A percentile compares a stretch with the other conserved stretches of the same genome.
Conservation (phyloP, 2,888 invertebrate species). For the Pyrocoelia pectoralis region DNA sequence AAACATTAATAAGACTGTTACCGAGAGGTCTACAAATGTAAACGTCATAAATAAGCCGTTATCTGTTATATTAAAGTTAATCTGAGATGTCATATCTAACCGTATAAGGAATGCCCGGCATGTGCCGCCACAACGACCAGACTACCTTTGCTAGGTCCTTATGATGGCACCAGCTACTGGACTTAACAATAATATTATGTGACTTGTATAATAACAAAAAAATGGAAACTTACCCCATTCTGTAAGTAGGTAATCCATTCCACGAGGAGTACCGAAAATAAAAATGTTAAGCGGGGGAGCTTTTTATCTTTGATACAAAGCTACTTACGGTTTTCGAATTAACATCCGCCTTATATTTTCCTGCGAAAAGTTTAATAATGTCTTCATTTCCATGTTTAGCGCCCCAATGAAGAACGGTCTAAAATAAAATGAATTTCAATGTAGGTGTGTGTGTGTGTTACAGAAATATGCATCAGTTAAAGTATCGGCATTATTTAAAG, state of each 20-base stretch:
- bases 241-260: slow-evolving; percentile 46
- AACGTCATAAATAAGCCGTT: slow-evolving; percentile 57
- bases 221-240: slow-evolving; percentile 67
- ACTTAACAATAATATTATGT: slow-evolving; percentile 38
- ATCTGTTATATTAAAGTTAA: slow-evolving; percentile 55
- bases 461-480: too few relatives aligned
- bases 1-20: slow-evolving; percentile 47
- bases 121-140: slow-evolving; percentile 47
- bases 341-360: slow-evolving; percentile 83
- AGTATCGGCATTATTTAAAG: background rate
- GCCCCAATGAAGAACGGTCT: slow-evolving; percentile 97
- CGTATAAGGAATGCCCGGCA: slow-evolving; percentile 53
- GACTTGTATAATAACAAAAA: slow-evolving; percentile 32
- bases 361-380: slow-evolving; percentile 90
- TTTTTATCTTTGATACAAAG: too few relatives aligned
- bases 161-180: slow-evolving; percentile 40
- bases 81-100: slow-evolving; percentile 55
- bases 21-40: slow-evolving; percentile 46
- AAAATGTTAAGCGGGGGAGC: background rate
- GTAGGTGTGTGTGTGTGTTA: background rate
- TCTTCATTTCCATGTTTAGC: slow-evolving; percentile 93
- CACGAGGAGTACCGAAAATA: slow-evolving; percentile 7
- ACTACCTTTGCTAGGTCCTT: slow-evolving; percentile 35
- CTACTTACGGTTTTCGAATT: slow-evolving; percentile 84
- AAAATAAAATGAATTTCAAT: slow-evolving; percentile 56